Base-by-base conservation (phyloP, 2,888 invertebrate genomes). In the Tortrix viridana region DNA sequence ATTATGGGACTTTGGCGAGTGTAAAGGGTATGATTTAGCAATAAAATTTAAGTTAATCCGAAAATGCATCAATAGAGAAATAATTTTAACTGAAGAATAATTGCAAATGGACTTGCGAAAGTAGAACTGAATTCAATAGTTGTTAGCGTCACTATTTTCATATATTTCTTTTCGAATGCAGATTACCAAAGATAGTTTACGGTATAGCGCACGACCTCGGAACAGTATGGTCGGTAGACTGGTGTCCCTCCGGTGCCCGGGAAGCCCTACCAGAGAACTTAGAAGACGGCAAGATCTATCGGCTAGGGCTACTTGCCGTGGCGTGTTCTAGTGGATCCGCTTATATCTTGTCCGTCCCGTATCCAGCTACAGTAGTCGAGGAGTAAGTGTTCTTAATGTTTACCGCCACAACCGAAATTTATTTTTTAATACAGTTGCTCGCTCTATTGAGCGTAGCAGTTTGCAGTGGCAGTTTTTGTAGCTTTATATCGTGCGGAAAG, bases 211-310 rank as follows among this genome's bases (percentile, higher is more conserved):
- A 95, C 72, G 89, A 94, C 37, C 92, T 85, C 69, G 96, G 96
- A 9, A 93, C 94, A 1, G 86, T 95, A 19, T 95, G 95, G 95
- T 90, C 93, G 23, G 85, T 96, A 85, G 94, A 94, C 71, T 96
- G 96, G 96, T 96, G 96, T 80, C 96, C 96, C 5, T 95, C 95
- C 0, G 96, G 96, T 9, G 93, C 94, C 65, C 94, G 94, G 68
- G 93, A 94, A 61, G 5, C 7, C 0, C 41, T 65, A 0, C 32
- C 56, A 49, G 72, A 53, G 4, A 57, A 56, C 0, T 58, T 50
- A 5, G 52, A 69, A 44, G 54, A 60, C 23, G 41, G 59, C 1
- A 68, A 66, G 43, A 61, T 81, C 3, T 75, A 75, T 37, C 86
- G 95, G 71, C 85, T 96, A 73, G 96, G 96, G 2, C 80, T 96